Evolutionary conservation across 2,888 invertebrate species (phyloP).

Genomic region (Brachynemurus nebulosus): DNA sequence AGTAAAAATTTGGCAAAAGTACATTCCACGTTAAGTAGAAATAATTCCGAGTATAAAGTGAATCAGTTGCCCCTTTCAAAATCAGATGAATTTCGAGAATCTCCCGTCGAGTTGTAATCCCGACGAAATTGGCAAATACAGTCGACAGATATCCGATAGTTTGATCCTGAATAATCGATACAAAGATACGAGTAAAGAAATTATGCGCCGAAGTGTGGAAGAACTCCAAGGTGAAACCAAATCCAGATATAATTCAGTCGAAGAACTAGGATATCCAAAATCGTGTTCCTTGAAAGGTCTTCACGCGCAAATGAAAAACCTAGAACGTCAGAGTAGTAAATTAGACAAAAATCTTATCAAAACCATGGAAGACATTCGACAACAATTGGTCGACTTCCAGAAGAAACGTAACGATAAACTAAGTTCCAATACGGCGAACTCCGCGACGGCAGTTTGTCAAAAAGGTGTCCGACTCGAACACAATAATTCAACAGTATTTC

Average conservation of each 20-base stretch:
- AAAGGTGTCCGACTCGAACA: constrained; percentile 1
- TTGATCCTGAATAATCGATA: constrained; percentile 2
- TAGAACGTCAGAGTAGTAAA: neutral
- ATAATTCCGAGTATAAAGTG: constrained; percentile 9
- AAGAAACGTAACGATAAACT: neutral
- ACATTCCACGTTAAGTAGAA: constrained; percentile 6
- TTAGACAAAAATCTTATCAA: constrained; percentile 3
- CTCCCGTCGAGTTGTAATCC: neutral
- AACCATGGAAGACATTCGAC: constrained; percentile 4
- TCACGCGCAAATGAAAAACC: neutral
- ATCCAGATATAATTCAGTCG: constrained; percentile 8
- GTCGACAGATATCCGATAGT: constrained; percentile 8
- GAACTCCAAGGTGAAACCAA: constrained; percentile 8
- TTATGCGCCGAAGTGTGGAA: constrained; percentile 7
- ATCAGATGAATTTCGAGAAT: constrained; percentile 9
- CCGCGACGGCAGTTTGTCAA: neutral
- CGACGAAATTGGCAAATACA: constrained; percentile 2
- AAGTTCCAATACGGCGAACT: neutral
- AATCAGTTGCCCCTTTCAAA: constrained; percentile 7
- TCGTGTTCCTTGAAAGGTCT: neutral
- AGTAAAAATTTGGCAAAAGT: constrained; percentile 9
- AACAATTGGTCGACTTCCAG: neutral
- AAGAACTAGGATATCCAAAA: constrained; percentile 4
- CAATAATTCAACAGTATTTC: constrained; percentile 2
- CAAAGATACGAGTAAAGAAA: constrained; percentile 1